Base-by-base conservation (phyloP, 2,888 invertebrate species). In the Alentia gelatinosa region DNA sequence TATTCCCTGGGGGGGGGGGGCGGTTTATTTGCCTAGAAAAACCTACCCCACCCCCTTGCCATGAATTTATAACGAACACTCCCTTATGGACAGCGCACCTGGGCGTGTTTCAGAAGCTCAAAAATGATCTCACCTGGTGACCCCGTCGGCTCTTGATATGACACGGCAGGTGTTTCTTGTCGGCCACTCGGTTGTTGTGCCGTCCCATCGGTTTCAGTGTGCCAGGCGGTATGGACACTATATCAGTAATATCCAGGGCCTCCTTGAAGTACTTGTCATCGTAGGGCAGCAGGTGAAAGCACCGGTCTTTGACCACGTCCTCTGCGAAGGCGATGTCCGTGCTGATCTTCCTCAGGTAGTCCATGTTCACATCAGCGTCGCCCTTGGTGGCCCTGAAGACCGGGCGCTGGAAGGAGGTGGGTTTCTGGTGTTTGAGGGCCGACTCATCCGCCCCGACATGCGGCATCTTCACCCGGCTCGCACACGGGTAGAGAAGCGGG, bases 201-300 rank as follows among this genome's bases (percentile, higher is more conserved):
- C 95, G 93, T 23, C 95, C 95, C 23, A 93, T 92, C 15, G 94
- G 93, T 50, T 93, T 91, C 30, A 89, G 93, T 19, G 91, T 91
- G 84, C 92, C 93, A 4, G 91, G 93, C 26, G 93, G 94, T 23
- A 92, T 75, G 23, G 92, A 68, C 4, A 95, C 92, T 56, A 95
- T 83, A 86, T 94, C 94, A 75, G 94, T 90, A 37, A 94, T 91
- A 89, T 95, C 94, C 75, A 95, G 93, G 19, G 94, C 95, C 91
- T 94, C 94, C 90, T 92, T 91, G 89, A 95, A 93, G 89, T 95
- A 95, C 91, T 95, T 95, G 40, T 94, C 93, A 92, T 94, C 94
- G 92, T 96, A 96, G 5, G 96, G 96, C 75, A 96, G 91, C 91
- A 94, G 94, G 91, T 95, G 95, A 91, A 94, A 94, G 89, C 95